Evolutionary conservation across 1,140 invertebrate genomes (phyloP).

Genomic region (Tetramorium simillimum): DNA sequence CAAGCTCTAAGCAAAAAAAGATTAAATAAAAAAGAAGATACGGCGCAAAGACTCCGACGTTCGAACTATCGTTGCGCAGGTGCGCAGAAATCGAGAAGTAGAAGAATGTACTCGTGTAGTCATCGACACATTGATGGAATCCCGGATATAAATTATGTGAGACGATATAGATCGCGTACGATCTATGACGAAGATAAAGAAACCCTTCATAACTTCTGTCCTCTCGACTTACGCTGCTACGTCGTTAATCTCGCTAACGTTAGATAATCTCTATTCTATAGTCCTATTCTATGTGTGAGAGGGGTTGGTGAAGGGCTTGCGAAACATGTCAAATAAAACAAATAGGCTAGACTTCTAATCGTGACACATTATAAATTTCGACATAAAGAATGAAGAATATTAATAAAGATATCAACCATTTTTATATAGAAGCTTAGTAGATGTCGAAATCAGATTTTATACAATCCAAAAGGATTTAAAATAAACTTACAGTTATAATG

Average conservation of each 20-base stretch:
- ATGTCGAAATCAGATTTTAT: neutral
- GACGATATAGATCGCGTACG: slow-evolving; percentile 15
- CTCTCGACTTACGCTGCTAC: slow-evolving; percentile 61
- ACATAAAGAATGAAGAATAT: neutral
- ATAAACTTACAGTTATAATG: neutral
- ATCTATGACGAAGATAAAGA: neutral
- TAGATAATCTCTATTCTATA: slow-evolving; percentile 68
- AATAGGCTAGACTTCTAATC: slow-evolving; percentile 21
- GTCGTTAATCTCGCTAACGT: slow-evolving; percentile 68
- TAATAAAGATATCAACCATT: neutral
- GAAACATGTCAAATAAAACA: slow-evolving; percentile 55
- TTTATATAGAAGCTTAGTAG: neutral
- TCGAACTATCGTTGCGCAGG: slow-evolving; percentile 54
- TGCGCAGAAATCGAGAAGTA: slow-evolving; percentile 58
- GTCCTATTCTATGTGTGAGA: slow-evolving; percentile 73
- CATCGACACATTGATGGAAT: slow-evolving; percentile 16
- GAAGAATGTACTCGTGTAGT: slow-evolving; percentile 40
- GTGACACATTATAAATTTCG: neutral
- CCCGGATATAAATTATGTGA: slow-evolving; percentile 12
- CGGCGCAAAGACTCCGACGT: slow-evolving; percentile 71
- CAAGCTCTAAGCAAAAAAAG: slow-evolving; percentile 66
- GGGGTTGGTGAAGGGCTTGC: slow-evolving; percentile 69
- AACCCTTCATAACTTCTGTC: slow-evolving; percentile 50
- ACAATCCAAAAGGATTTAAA: neutral
- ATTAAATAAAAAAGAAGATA: slow-evolving; percentile 62